A percentile compares a stretch with the other conserved stretches of the same genome.
Evolutionary conservation across 2,797 vertebrate genomes (phyloP).

Genomic region (Rhincodon typus): DNA sequence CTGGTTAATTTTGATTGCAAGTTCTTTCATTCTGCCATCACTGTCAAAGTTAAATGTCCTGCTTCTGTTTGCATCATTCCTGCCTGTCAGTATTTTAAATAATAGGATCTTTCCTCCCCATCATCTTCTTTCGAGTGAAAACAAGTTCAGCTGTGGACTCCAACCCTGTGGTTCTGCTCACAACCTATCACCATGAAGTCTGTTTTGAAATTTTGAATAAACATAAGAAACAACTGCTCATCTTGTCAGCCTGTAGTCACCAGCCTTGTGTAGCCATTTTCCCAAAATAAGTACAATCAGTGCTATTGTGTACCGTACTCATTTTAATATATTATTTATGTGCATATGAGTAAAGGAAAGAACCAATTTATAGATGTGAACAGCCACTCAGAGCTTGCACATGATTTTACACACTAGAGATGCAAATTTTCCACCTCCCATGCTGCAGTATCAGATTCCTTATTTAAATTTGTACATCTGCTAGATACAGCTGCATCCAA

Average conservation of each 20-base stretch:
- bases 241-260: constrained; percentile 16
- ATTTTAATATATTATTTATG: constrained; percentile 25
- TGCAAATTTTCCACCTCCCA: constrained; percentile 26
- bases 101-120: neutral
- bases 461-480: constrained; percentile 35
- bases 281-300: constrained; percentile 31
- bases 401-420: constrained; percentile 31
- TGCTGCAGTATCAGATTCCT: constrained; percentile 26
- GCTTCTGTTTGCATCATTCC: neutral
- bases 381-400: constrained; percentile 2
- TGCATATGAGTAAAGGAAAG: neutral
- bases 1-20: neutral
- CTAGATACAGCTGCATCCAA: constrained; percentile 29
- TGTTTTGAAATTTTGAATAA: constrained; percentile 14
- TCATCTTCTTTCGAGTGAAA: neutral
- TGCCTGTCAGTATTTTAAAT: neutral
- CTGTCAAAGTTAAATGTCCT: constrained; percentile 5
- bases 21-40: too few relatives aligned
- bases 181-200: neutral
- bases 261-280: neutral
- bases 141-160: constrained; percentile 16
- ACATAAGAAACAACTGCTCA: constrained; percentile 3
- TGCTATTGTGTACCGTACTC: constrained; percentile 24
- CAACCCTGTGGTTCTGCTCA: neutral
- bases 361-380: constrained; percentile 22